These are phyloP conservation scores for Cheirogaleus medius DNA, from an alignment of 2,113 vertebrate species.

Conservation along the genomic window DNA sequence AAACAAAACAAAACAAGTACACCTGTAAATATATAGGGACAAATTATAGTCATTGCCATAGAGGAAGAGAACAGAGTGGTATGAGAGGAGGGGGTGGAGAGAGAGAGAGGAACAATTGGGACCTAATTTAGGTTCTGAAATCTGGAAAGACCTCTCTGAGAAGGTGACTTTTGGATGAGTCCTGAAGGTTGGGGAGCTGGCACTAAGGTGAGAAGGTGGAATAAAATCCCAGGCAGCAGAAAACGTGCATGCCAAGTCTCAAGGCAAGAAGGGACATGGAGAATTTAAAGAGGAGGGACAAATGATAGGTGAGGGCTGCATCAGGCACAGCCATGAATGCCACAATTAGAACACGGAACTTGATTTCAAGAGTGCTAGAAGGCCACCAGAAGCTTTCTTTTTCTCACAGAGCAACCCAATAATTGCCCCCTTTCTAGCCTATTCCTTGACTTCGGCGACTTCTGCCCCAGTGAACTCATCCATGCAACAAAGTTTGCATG, in stretches of 20 bases:
- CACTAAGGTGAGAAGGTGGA: neutral
- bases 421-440: neutral
- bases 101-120: too few species aligned
- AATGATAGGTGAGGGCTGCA: rapidly evolving
- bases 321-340: rapidly evolving
- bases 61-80: neutral
- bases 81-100: too few species aligned
- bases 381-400: neutral
- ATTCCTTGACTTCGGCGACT: neutral
- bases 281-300: neutral
- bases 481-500: rapidly evolving
- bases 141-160: neutral
- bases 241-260: neutral
- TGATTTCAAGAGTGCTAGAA: neutral
- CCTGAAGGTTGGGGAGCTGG: neutral
- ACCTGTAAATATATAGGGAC: neutral
- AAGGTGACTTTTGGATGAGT: neutral
- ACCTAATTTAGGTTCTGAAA: neutral
- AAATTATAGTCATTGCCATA: neutral
- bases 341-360: rapidly evolving
- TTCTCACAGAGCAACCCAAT: neutral
- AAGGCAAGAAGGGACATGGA: neutral
- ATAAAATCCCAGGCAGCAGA: neutral
- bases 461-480: neutral
- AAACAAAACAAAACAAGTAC: neutral